A percentile compares a stretch with the other conserved stretches of the same genome.
Conservation (phyloP, 2,888 invertebrate genomes). For the Petrolisthes manimaculis region DNA sequence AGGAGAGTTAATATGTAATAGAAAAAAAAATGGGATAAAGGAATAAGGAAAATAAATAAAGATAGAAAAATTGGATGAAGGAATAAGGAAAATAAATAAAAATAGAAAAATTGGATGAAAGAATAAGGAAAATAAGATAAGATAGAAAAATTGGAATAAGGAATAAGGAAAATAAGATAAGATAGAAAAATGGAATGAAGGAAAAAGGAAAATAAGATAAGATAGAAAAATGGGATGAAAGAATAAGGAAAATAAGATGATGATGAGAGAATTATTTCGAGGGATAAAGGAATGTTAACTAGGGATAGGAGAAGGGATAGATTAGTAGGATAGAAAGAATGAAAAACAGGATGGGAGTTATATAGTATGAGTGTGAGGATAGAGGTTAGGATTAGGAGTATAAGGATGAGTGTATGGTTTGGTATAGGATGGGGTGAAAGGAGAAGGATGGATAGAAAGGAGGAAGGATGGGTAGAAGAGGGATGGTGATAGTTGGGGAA, state of each 20-base stretch:
- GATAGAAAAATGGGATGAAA: background rate
- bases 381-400: background rate
- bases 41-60: background rate
- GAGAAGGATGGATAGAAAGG: background rate
- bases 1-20: background rate
- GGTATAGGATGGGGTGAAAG: background rate
- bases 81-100: background rate
- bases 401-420: background rate
- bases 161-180: background rate
- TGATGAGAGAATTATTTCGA: background rate
- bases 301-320: background rate
- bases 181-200: background rate
- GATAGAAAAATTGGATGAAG: background rate
- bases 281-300: background rate
- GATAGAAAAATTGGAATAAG: background rate
- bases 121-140: background rate
- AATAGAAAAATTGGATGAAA: background rate
- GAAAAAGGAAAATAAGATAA: background rate
- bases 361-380: background rate
- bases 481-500: background rate
- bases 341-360: background rate
- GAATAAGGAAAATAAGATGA: background rate
- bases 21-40: background rate
- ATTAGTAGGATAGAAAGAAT: background rate
- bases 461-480: background rate